Conservation (phyloP, 2,888 invertebrate species). For the Lysandra coridon region DNA sequence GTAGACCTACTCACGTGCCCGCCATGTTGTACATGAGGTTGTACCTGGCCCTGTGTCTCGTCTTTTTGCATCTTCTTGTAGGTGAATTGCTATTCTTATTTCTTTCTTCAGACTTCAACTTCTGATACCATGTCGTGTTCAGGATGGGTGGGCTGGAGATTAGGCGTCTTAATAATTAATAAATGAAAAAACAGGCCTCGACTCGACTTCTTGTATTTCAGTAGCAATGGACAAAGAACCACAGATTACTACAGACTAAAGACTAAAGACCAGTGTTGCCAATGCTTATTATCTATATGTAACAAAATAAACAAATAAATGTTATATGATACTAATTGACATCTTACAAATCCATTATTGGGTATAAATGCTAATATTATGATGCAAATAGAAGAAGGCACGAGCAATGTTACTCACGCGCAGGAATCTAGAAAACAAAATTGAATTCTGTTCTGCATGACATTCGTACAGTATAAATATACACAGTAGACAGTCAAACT, state of each 20-base stretch:
- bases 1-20: background rate
- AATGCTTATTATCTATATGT: too few relatives aligned
- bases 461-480: slow-evolving; percentile 50
- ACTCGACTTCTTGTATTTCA: too few relatives aligned
- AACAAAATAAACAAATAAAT: slow-evolving; percentile 7
- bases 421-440: slow-evolving; percentile 66
- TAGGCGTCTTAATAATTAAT: too few relatives aligned
- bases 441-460: slow-evolving; percentile 66
- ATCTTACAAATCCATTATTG: background rate
- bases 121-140: too few relatives aligned
- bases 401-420: slow-evolving; percentile 63
- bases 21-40: background rate
- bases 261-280: too few relatives aligned
- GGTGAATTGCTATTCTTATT: background rate
- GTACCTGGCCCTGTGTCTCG: background rate
- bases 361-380: slow-evolving; percentile 33
- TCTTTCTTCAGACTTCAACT: too few relatives aligned
- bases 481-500: background rate
- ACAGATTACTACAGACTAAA: too few relatives aligned
- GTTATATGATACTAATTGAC: slow-evolving; percentile 4
- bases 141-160: too few relatives aligned
- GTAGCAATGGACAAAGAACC: too few relatives aligned
- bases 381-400: slow-evolving; percentile 47
- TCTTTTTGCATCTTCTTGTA: background rate
- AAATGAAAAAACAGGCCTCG: too few relatives aligned